A percentile compares a stretch with the other conserved stretches of the same genome.
Evolutionary conservation across 2,888 invertebrate genomes (phyloP).

Genomic region (Azorinus chamasolen): DNA sequence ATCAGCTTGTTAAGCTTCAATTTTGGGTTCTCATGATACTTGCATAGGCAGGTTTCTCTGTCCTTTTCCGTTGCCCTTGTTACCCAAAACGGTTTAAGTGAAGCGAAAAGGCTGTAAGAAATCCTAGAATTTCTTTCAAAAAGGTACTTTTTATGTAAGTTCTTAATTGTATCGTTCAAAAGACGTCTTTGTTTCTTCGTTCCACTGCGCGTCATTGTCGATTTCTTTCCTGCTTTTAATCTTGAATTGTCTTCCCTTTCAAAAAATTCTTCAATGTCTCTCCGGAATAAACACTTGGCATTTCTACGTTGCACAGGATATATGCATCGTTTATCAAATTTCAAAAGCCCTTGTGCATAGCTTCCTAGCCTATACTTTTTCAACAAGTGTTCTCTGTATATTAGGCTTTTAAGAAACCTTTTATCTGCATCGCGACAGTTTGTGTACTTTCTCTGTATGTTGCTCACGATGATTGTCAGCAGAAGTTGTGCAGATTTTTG

Average conservation of each 20-base stretch:
- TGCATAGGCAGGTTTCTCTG: constrained; percentile 54
- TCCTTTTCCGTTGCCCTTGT: constrained; percentile 28
- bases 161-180: constrained; percentile 29
- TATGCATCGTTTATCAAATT: background rate
- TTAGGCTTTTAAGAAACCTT: background rate
- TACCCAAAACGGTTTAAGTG: constrained; percentile 41
- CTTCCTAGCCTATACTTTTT: constrained; percentile 14
- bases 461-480: background rate
- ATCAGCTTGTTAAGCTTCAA: constrained; percentile 21
- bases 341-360: background rate
- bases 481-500: background rate
- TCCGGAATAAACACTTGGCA: background rate
- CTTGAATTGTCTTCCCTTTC: constrained; percentile 49
- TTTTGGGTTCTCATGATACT: constrained; percentile 39
- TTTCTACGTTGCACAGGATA: background rate
- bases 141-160: constrained; percentile 33
- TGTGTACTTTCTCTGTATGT: constrained; percentile 5
- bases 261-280: constrained; percentile 14
- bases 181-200: constrained; percentile 44
- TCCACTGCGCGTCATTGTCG: constrained; percentile 27
- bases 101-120: constrained; percentile 31
- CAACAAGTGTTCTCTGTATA: constrained; percentile 13
- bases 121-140: constrained; percentile 20
- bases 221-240: constrained; percentile 37
- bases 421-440: background rate